Percentiles rank a stretch among this genome's conserved stretches.
Evolutionary conservation across 1,140 invertebrate species (phyloP).

Genomic region (Hermetia illucens): DNA sequence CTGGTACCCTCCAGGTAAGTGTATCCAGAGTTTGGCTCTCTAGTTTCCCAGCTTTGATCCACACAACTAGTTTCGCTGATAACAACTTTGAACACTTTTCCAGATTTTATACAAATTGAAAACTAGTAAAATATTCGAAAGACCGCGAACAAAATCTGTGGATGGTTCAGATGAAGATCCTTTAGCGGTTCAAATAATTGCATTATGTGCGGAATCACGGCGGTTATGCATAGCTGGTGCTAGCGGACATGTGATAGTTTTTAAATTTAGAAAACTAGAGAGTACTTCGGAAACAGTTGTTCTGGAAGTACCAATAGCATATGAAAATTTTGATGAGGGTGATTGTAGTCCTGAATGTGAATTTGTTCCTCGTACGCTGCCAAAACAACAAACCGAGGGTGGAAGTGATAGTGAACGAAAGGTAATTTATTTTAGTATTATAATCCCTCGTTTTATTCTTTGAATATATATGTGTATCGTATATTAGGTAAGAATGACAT

Average conservation of each 20-base stretch:
- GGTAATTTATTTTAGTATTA: too few species aligned
- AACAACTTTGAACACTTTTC: too few species aligned
- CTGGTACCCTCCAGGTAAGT: conserved; percentile 62
- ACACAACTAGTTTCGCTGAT: too few species aligned
- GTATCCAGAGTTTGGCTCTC: background rate
- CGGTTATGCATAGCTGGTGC: conserved; percentile 80
- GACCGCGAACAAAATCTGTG: conserved; percentile 41
- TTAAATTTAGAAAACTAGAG: conserved; percentile 89
- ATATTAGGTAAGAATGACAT: conserved; percentile 8
- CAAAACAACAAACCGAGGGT: conserved; percentile 36
- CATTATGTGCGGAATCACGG: conserved; percentile 82
- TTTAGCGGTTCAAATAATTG: conserved; percentile 85
- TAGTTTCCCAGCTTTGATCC: too few species aligned
- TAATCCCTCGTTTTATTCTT: too few species aligned
- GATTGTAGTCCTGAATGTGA: conserved; percentile 71
- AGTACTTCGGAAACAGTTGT: conserved; percentile 68
- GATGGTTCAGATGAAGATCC: conserved; percentile 63
- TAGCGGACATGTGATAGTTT: conserved; percentile 84
- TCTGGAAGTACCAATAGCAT: conserved; percentile 77
- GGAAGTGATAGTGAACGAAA: conserved; percentile 42
- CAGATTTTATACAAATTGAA: conserved; percentile 92
- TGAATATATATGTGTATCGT: conserved; percentile 1
- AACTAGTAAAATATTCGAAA: conserved; percentile 89
- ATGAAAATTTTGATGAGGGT: conserved; percentile 64
- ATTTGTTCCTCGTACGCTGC: conserved; percentile 47